A percentile compares a stretch with the other conserved stretches of the same genome.
These are phyloP conservation scores for Eunapius fragilis DNA, from an alignment of 37 sponge, comb jelly and placozoan species.

Conservation along the genomic window DNA sequence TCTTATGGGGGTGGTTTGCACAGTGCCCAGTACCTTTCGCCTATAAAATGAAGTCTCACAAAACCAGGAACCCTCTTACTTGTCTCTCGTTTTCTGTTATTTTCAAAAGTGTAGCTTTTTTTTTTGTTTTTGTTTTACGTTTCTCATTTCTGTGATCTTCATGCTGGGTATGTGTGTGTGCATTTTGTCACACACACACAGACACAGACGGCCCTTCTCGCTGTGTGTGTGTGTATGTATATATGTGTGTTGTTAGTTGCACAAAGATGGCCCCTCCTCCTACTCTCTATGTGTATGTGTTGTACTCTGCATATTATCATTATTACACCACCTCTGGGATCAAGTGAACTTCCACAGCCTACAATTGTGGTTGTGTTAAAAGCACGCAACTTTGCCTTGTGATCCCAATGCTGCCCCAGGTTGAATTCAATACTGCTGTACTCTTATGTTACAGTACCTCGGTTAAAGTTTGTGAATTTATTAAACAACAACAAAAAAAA, in stretches of 20 bases:
- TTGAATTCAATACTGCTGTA: too few species aligned
- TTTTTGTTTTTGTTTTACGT: not conserved
- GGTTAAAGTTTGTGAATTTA: too few species aligned
- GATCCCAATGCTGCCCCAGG: too few species aligned
- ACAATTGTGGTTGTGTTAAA: too few species aligned
- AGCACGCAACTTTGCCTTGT: too few species aligned
- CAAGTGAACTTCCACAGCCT: too few species aligned
- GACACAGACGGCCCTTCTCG: too few species aligned
- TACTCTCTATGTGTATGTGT: not conserved
- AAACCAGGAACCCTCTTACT: not conserved
- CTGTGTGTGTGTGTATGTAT: too few species aligned
- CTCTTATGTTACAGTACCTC: too few species aligned
- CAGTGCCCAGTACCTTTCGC: not conserved
- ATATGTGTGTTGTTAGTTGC: too few species aligned
- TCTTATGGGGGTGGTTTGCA: not conserved
- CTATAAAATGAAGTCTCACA: not conserved
- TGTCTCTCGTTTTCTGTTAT: not conserved
- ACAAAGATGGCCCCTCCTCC: not conserved
- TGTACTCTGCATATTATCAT: not conserved
- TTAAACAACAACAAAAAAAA: too few species aligned
- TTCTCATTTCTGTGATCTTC: not conserved
- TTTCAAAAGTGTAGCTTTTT: not conserved
- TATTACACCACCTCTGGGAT: too few species aligned
- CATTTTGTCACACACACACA: not conserved
- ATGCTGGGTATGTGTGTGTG: not conserved